These are phyloP conservation scores for Chanos chanos DNA, from an alignment of 2,797 vertebrate genomes.

Conservation along the genomic window DNA sequence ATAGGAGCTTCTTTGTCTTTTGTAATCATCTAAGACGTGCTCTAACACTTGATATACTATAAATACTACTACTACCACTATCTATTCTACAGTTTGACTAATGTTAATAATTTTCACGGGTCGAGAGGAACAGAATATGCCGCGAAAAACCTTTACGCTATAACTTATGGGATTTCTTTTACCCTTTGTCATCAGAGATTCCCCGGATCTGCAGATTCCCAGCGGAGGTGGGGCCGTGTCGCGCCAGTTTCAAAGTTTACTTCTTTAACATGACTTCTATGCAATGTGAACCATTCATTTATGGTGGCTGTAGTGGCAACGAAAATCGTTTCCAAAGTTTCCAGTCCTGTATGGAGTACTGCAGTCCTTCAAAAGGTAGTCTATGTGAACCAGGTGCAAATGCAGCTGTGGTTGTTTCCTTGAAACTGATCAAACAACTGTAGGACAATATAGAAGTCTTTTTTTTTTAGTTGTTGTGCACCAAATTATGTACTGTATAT, in stretches of 20 bases:
- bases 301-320: slow-evolving; percentile 76
- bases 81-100: too few species aligned
- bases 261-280: slow-evolving; percentile 88
- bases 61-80: too few species aligned
- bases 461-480: too few species aligned
- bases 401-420: background rate
- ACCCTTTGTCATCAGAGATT: slow-evolving; percentile 73
- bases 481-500: too few species aligned
- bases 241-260: slow-evolving; percentile 60
- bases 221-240: slow-evolving; percentile 69
- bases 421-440: too few species aligned
- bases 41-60: too few species aligned
- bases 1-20: too few species aligned
- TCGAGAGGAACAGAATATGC: too few species aligned
- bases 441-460: too few species aligned
- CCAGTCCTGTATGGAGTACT: slow-evolving; percentile 75
- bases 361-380: slow-evolving; percentile 78
- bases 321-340: slow-evolving; percentile 77
- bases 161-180: background rate
- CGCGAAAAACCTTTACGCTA: too few species aligned
- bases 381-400: slow-evolving; percentile 30
- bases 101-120: too few species aligned
- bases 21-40: too few species aligned
- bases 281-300: slow-evolving; percentile 80
- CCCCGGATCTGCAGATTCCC: slow-evolving; percentile 79